These are phyloP conservation scores for Carassius gibelio DNA, from an alignment of 2,113 vertebrate genomes.

Conservation along the genomic window DNA sequence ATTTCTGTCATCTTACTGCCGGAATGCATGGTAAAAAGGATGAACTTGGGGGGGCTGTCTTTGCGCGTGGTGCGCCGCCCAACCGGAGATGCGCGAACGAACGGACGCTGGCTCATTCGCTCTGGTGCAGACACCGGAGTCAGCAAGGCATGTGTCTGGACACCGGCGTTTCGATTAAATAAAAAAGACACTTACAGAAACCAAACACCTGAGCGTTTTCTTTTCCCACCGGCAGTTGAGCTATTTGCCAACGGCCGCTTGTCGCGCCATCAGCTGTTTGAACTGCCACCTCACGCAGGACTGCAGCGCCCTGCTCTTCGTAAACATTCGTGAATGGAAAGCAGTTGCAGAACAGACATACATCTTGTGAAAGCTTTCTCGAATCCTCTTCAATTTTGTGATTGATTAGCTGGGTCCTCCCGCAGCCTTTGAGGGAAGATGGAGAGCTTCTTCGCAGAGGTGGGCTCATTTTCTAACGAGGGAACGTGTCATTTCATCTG, in stretches of 20 bases:
- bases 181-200: neutral
- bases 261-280: neutral
- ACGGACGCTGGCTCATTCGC: constrained; percentile 49
- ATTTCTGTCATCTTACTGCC: neutral
- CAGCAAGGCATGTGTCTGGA: neutral
- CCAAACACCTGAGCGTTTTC: constrained; percentile 10
- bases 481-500: neutral
- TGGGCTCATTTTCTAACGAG: constrained; percentile 57
- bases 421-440: constrained; percentile 63
- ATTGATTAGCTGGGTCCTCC: constrained; percentile 49
- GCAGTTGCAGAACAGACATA: constrained; percentile 53
- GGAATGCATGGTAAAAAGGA: constrained; percentile 15
- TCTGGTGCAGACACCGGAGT: constrained; percentile 38
- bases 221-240: neutral
- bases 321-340: constrained; percentile 70
- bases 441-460: constrained; percentile 78
- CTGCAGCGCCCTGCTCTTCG: constrained; percentile 17
- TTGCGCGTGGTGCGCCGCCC: constrained; percentile 49
- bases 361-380: constrained; percentile 24
- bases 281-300: constrained; percentile 5
- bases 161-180: neutral
- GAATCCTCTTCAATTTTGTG: constrained; percentile 26
- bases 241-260: neutral
- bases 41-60: constrained; percentile 34
- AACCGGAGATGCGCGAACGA: constrained; percentile 39